phyloP scores from a whole-genome alignment of 1,140 invertebrate genomes.

The Epicauta chinensis region DNA sequence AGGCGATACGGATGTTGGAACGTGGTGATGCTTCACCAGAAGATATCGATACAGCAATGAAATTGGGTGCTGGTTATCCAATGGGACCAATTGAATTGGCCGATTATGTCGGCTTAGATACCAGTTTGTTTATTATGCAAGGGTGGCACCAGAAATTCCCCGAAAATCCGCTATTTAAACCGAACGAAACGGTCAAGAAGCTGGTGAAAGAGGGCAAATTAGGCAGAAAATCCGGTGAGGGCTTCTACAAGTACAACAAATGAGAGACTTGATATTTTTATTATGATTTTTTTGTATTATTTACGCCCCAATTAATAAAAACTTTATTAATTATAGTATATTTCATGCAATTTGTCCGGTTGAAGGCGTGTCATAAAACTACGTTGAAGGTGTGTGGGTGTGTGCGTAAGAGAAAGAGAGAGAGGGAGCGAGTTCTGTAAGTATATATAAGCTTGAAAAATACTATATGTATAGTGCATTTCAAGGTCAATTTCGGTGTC shows the following conservation, averaged over 20 bases:
- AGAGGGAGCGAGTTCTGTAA: too few species aligned
- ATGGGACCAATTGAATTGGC: slow-evolving; percentile 80
- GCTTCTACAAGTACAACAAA: slow-evolving; percentile 77
- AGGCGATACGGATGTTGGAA: slow-evolving; percentile 70
- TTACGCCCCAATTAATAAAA: too few species aligned
- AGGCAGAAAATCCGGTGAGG: slow-evolving; percentile 78
- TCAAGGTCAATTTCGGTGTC: too few species aligned
- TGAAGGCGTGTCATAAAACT: too few species aligned
- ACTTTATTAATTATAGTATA: too few species aligned
- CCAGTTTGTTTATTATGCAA: slow-evolving; percentile 54
- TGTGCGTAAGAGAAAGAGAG: too few species aligned
- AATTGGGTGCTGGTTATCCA: slow-evolving; percentile 75
- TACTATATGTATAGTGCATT: too few species aligned
- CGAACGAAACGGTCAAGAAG: slow-evolving; percentile 59
- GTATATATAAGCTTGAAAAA: too few species aligned
- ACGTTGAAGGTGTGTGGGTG: too few species aligned
- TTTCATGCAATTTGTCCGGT: too few species aligned
- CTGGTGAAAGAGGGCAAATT: slow-evolving; percentile 75
- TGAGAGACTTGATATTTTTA: slow-evolving; percentile 38
- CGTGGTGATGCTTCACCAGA: slow-evolving; percentile 64
- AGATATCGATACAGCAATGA: slow-evolving; percentile 84
- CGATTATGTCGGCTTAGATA: slow-evolving; percentile 77
- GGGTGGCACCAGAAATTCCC: slow-evolving; percentile 77
- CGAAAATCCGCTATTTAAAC: slow-evolving; percentile 66
- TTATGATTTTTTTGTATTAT: too few species aligned